These are phyloP conservation scores for Morone chrysops DNA, from an alignment of 2,113 vertebrate genomes.

Conservation along the genomic window DNA sequence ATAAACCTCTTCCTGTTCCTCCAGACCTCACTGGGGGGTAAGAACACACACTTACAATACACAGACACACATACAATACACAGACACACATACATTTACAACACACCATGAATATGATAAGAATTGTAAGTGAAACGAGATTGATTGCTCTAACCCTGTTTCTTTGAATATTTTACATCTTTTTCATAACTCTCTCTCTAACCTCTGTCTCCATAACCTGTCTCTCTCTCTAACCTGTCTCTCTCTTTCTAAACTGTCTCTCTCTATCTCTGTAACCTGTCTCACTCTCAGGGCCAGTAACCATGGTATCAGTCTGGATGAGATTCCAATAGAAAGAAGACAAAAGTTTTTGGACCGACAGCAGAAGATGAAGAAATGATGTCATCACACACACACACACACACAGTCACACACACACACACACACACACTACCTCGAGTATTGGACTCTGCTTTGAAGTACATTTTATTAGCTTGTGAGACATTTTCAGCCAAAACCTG, in stretches of 20 bases:
- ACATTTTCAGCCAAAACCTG: not conserved
- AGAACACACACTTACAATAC: not conserved
- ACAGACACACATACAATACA: not conserved
- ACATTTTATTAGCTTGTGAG: not conserved
- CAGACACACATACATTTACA: not conserved
- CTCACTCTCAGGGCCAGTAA: constrained; percentile 82
- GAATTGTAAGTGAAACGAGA: not conserved
- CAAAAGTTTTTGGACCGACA: constrained; percentile 85
- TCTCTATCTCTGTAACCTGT: not conserved
- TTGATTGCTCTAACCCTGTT: not conserved
- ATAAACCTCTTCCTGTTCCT: constrained; percentile 74
- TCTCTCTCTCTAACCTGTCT: not conserved
- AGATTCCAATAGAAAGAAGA: constrained; percentile 86
- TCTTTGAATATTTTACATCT: not conserved
- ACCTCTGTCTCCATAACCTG: not conserved
- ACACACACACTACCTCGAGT: constrained; percentile 17
- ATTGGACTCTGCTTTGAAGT: not conserved
- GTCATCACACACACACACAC: not conserved
- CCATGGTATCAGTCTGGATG: constrained; percentile 89
- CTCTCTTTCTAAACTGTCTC: not conserved
- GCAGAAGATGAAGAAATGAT: constrained; percentile 72
- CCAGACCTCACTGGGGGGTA: constrained; percentile 74
- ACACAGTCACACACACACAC: not conserved
- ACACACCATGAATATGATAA: not conserved
- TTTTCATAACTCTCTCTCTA: not conserved